Conservation (phyloP, 1,140 invertebrate genomes). For the Hydropsyche tenuis region DNA sequence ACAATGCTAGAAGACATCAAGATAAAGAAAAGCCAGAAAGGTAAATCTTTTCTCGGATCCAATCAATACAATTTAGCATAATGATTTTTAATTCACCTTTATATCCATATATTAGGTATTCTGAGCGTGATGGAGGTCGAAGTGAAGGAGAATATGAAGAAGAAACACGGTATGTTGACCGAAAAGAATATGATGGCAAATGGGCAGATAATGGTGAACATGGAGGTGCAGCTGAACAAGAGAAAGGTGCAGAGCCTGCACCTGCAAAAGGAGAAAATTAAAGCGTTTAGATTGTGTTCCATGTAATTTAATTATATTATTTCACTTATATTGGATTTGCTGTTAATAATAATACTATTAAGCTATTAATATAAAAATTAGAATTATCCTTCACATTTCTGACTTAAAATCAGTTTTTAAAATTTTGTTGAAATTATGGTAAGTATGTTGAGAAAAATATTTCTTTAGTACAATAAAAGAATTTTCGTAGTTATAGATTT, state of each 20-base stretch:
- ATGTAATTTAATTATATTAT: too few species aligned
- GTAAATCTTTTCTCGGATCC: conserved; percentile 48
- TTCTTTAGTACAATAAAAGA: too few species aligned
- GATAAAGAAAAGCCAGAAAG: conserved; percentile 62
- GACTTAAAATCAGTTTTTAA: too few species aligned
- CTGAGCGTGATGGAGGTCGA: conserved; percentile 69
- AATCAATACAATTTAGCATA: too few species aligned
- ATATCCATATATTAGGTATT: conserved; percentile 53
- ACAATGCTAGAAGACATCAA: conserved; percentile 58
- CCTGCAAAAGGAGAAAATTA: conserved; percentile 50
- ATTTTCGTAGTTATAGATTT: too few species aligned
- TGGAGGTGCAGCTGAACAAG: conserved; percentile 54
- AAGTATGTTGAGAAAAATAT: too few species aligned
- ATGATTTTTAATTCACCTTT: neutral
- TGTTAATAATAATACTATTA: too few species aligned
- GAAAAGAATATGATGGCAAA: conserved; percentile 67
- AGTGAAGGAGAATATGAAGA: conserved; percentile 77
- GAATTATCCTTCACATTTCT: too few species aligned
- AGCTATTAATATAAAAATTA: too few species aligned
- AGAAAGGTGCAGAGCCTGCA: conserved; percentile 52
- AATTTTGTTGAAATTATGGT: too few species aligned
- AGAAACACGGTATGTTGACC: conserved; percentile 67
- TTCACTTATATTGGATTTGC: too few species aligned
- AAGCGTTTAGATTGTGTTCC: too few species aligned
- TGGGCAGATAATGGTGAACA: conserved; percentile 63